Percentiles rank a stretch among this genome's conserved stretches.
Evolutionary conservation across 2,888 invertebrate species (phyloP).

Genomic region (Rhimphoctona megacephalus): DNA sequence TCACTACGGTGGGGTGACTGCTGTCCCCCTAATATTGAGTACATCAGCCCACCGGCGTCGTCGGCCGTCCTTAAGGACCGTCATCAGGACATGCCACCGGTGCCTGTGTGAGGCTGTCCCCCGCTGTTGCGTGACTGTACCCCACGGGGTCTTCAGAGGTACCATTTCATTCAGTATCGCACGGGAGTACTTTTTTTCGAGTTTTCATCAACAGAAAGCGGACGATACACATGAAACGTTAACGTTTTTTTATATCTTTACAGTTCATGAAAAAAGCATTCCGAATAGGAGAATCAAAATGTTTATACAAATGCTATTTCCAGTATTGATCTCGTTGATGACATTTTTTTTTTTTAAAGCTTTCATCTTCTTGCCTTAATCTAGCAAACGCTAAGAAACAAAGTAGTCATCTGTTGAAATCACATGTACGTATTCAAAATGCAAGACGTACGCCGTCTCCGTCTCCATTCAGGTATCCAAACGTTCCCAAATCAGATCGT

Average conservation of each 20-base stretch:
- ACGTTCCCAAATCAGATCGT: conserved; percentile 80
- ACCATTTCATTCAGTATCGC: conserved; percentile 41
- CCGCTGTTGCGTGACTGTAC: conserved; percentile 85
- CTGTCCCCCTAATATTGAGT: conserved; percentile 86
- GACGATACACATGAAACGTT: neutral
- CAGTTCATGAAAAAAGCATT: neutral
- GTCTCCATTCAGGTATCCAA: conserved; percentile 79
- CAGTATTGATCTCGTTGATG: neutral
- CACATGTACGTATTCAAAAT: conserved; percentile 55
- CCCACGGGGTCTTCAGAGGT: conserved; percentile 83
- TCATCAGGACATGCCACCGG: conserved; percentile 82
- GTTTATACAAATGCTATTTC: neutral
- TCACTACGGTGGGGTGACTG: conserved; percentile 98
- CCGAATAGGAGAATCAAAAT: neutral
- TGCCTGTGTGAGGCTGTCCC: conserved; percentile 84
- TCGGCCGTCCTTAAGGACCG: conserved; percentile 79
- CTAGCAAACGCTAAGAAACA: neutral
- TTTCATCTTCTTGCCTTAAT: neutral
- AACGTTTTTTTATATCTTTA: neutral
- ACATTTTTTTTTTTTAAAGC: neutral
- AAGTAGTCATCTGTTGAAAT: conserved; percentile 5
- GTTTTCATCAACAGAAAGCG: neutral
- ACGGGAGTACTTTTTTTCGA: neutral
- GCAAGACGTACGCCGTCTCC: conserved; percentile 51
- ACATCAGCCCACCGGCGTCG: conserved; percentile 79